phyloP scores from a whole-genome alignment of 2,797 vertebrate genomes.

The Rhinogobio ventralis region DNA sequence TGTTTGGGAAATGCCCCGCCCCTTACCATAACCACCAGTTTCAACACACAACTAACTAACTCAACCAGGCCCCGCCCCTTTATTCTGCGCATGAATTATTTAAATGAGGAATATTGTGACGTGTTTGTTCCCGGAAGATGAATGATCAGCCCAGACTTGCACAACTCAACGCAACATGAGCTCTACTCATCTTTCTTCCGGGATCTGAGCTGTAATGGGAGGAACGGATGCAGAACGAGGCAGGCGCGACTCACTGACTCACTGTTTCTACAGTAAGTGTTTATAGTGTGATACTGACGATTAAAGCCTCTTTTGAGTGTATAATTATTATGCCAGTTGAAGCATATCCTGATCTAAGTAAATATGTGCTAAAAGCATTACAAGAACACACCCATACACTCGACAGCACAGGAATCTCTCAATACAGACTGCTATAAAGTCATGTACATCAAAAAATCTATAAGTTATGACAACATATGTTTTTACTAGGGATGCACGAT shows the following conservation, averaged over 20 bases:
- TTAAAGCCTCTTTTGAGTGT: not conserved
- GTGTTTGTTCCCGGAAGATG: too few species aligned
- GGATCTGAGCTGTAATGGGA: too few species aligned
- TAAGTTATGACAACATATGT: too few species aligned
- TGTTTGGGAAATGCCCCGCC: too few species aligned
- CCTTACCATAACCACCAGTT: too few species aligned
- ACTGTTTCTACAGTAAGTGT: not conserved
- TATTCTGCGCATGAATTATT: too few species aligned
- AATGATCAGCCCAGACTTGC: slow-evolving; percentile 10
- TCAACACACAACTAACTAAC: too few species aligned
- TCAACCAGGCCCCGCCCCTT: too few species aligned
- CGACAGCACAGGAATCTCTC: not conserved
- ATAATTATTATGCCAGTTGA: not conserved
- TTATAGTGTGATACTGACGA: not conserved
- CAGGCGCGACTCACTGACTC: too few species aligned
- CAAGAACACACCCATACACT: not conserved
- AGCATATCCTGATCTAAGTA: not conserved
- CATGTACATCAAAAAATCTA: not conserved
- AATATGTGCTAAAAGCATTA: not conserved
- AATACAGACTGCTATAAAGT: not conserved
- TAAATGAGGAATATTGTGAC: too few species aligned
- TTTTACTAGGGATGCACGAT: too few species aligned
- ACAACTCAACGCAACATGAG: not conserved
- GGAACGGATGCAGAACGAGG: not conserved
- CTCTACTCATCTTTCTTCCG: too few species aligned